These are phyloP conservation scores for Turdus rufiventris DNA, from an alignment of 2,113 vertebrate genomes.

Conservation along the genomic window DNA sequence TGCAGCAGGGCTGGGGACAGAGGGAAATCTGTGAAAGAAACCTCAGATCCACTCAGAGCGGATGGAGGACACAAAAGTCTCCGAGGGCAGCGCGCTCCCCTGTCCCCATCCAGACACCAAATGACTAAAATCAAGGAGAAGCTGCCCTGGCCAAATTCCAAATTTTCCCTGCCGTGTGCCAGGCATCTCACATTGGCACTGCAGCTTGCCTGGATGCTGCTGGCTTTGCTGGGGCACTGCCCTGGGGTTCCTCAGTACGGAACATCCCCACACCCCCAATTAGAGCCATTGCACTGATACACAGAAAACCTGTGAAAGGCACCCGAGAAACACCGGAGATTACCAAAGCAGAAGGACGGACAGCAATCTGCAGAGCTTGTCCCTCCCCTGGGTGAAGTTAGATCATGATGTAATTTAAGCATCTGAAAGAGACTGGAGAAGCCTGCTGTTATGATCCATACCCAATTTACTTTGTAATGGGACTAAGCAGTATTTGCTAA, in stretches of 20 bases:
- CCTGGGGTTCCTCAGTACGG: background rate
- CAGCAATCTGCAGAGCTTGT: background rate
- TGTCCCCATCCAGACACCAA: background rate
- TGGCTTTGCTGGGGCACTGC: background rate
- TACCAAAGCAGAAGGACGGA: background rate
- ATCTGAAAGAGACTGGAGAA: slow-evolving; percentile 33
- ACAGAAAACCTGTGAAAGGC: background rate
- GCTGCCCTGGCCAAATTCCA: background rate
- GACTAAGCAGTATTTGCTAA: slow-evolving; percentile 43
- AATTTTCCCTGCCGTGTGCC: background rate
- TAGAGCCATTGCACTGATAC: rapidly evolving
- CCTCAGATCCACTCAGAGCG: rapidly evolving
- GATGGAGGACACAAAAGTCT: background rate
- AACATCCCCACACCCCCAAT: rapidly evolving
- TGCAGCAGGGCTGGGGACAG: rapidly evolving
- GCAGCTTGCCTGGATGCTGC: background rate
- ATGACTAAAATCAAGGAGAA: background rate
- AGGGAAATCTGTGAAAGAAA: background rate
- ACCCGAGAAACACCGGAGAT: background rate
- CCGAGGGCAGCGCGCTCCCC: rapidly evolving
- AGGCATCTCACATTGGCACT: rapidly evolving
- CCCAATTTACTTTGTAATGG: slow-evolving; percentile 20
- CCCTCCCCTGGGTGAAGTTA: background rate
- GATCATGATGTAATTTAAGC: slow-evolving; percentile 34
- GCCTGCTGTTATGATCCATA: background rate